Evolutionary conservation across 2,113 vertebrate species (phyloP).

Genomic region (Pitta sordida): DNA sequence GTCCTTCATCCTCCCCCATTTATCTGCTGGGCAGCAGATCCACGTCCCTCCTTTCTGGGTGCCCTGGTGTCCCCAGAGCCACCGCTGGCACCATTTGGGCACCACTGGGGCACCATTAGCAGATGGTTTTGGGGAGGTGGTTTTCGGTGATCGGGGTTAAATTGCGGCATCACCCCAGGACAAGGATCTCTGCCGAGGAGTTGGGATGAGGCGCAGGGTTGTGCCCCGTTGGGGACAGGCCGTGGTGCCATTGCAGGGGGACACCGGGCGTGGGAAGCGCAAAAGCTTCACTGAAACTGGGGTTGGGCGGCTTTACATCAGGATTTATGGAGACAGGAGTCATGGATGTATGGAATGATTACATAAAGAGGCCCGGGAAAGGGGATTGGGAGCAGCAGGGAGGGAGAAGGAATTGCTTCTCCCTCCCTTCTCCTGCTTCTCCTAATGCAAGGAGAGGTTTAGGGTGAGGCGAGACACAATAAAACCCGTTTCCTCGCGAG

Average conservation of each 20-base stretch:
- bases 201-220: neutral
- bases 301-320: neutral
- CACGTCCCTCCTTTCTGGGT: neutral
- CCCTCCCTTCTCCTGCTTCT: neutral
- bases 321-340: neutral
- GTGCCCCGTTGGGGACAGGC: neutral
- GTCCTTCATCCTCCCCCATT: rapidly evolving
- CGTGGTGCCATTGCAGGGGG: neutral
- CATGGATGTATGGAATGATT: neutral
- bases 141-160: rapidly evolving
- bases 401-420: neutral
- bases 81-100: neutral
- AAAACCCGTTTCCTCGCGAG: neutral
- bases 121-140: neutral
- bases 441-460: neutral
- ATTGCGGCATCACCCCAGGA: rapidly evolving
- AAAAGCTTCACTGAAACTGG: neutral
- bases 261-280: rapidly evolving
- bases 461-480: neutral
- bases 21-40: rapidly evolving
- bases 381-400: neutral
- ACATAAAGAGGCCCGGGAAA: neutral
- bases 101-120: too few species aligned
- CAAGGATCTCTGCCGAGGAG: neutral
- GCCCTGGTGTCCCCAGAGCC: neutral